Base-by-base conservation (phyloP, 2,888 invertebrate species). In the Caenorhabditis becei region DNA sequence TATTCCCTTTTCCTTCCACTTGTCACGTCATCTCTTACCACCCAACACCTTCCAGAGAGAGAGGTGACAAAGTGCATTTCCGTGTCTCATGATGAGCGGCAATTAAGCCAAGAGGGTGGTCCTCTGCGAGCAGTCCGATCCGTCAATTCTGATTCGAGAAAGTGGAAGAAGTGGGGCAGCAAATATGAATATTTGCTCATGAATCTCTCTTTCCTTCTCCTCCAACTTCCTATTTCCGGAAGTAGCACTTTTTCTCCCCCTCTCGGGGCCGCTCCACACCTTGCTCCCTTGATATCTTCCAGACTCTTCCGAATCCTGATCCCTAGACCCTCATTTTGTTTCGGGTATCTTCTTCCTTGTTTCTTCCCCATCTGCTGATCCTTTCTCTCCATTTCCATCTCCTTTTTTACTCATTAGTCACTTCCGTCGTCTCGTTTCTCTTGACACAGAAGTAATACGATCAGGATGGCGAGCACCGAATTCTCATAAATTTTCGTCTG, bases 31-130 rank as follows among this genome's bases (percentile, higher is more conserved):
- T 72, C 37, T 37, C 32, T 23, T 44, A 41, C 28, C 62, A 7
- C n/a, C 37, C 18, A 26, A 32, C 56, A 47, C 63, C 47, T 72
- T 28, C 69, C n/a, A 11, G 18, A 20, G 62, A 56, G 11, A 63
- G 56, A 56, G 49, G 62, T 74, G 75, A 59, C 75, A 61, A 66
- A 75, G 75, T 66, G 66, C 59, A 66, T 75, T 75, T 75, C 75
- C 75, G 75, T 75, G 74, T 59, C 65, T 58, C 32, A 59, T 74
- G 75, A 75, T 66, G 75, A 75, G 66, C 75, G 44, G 75, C 75
- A 59, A 75, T 75, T 75, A 75, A 66, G 53, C 32, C 37, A 49
- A 53, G 35, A 32, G 44, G 49, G 41, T 41, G 41, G 41, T 41
- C 32, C 5, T 4, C 7, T 5, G 8, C 11, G 11, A 5, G 41